Evolutionary conservation across 2,797 vertebrate species (phyloP), one percentile per base, ranked within the genome.

Genomic region (Oreortyx pictus): DNA sequence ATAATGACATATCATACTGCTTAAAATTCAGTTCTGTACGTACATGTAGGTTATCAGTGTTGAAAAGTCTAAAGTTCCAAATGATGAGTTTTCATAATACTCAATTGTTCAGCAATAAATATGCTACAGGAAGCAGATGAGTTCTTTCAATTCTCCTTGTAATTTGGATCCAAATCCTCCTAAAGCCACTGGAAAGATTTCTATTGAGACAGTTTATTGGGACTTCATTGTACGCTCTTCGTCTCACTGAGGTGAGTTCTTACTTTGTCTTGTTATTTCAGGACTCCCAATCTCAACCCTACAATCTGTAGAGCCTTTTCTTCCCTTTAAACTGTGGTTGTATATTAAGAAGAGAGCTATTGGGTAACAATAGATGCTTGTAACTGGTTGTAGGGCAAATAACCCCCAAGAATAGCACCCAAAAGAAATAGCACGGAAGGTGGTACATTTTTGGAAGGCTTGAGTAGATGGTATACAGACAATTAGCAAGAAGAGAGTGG

Each of bases 111-210:
- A 43, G n/a, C n/a, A 47, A 60, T 84, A 93, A 86, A 81, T 72
- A 72, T 33, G 46, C 73, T 91, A 68, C 84, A 91, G 86, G 73
- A 47, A 88, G 66, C 73, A 94, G 71, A 82, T 75, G 70, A 95
- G 92, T 93, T 95, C 59, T 72, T 90, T 66, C 59, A 95, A 39
- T 83, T 91, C 50, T 66, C 85, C 75, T 50, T 86, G n/a, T 81
- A 66, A 56, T 68, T 86, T 49, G 46, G 79, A 65, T 93, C 85
- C 93, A 94, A 95, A 74, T 66, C 54, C 33, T 85, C 61, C 79
- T 75, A 46, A 81, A 88, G 89, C 62, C 82, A 73, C 35, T 64
- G 62, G 66, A 83, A 94, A 89, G 62, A 83, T 72, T 91, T 91
- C 25, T 81, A 43, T 78, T 75, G 66, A 75, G 80, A 44, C 79